Base-by-base conservation (phyloP, 2,888 invertebrate genomes). In the Drosophila testacea region DNA sequence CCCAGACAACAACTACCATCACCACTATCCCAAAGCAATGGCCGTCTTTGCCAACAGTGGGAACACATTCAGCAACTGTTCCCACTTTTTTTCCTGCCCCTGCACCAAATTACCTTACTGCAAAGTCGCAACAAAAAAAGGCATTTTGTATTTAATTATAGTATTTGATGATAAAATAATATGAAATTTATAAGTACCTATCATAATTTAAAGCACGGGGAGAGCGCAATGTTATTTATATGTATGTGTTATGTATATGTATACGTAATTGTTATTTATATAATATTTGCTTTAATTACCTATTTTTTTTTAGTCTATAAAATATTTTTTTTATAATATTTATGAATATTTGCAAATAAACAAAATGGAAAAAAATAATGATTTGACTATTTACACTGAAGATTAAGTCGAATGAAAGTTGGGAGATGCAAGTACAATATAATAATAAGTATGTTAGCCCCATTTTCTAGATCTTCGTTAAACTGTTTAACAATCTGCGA, bases 71-170 rank as follows among this genome's bases (percentile, higher is more conserved):
- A 6, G 32, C 32, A 32, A 32, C 46, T 70, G 62, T 55, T 70
- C 62, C 69, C 69, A 51, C 22, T 69, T 27, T 56, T 57, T 46
- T 30, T 44, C 54, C 48, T 22, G 11, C 16, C 59, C 42, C 0
- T 9, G 28, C 50, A 6, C 32, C 13, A 36, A 22, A 52, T 28
- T 38, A 28, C 28, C 32, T 4, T 10, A 61, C 41, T 57, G 74
- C 67, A 47, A 27, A 38, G 63, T 32, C 69, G 39, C 38, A 61
- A 30, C 7, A 39, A 50, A 22, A 22, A 22, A 22, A 54, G 65
- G 64, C 64, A 67, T 59, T 68, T 82, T 66, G 83, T 84, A 83
- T 83, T 83, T 77, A 69, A 74, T 70, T 57, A 83, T 72, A 83
- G 82, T 83, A 83, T 83, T 83, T 62, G 66, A 59, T 55, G 65